phyloP scores from a whole-genome alignment of 1,140 invertebrate species.

The Neuroterus valhalla region DNA sequence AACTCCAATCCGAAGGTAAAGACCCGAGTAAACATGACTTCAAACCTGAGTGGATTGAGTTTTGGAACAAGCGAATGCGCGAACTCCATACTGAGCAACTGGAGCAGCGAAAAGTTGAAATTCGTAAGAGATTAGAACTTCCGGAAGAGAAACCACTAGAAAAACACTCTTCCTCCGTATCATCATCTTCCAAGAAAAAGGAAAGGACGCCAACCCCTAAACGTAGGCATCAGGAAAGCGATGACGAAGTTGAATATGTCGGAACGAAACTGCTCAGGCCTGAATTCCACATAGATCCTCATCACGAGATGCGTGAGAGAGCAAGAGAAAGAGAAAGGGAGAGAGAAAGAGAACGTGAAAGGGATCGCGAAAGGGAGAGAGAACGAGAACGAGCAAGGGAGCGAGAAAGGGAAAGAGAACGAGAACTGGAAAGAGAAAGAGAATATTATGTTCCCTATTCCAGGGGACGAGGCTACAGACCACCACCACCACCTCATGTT shows the following conservation, averaged over 20 bases:
- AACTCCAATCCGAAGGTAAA: slow-evolving; percentile 84
- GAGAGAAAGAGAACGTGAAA: background rate
- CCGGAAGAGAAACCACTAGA: slow-evolving; percentile 68
- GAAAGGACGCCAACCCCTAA: slow-evolving; percentile 51
- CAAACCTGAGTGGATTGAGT: slow-evolving; percentile 90
- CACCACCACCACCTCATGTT: slow-evolving; percentile 34
- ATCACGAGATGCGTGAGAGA: slow-evolving; percentile 46
- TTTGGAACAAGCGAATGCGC: slow-evolving; percentile 87
- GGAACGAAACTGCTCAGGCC: slow-evolving; percentile 64
- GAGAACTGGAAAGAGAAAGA: slow-evolving; percentile 46
- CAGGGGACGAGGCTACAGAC: slow-evolving; percentile 51
- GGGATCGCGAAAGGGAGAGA: background rate
- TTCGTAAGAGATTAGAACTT: slow-evolving; percentile 75
- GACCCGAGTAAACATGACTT: slow-evolving; percentile 87
- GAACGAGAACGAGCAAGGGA: background rate
- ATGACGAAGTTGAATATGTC: slow-evolving; percentile 73
- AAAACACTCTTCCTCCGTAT: slow-evolving; percentile 44
- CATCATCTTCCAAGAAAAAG: slow-evolving; percentile 42
- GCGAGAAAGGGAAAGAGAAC: background rate
- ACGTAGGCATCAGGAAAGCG: slow-evolving; percentile 65
- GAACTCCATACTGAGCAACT: slow-evolving; percentile 84
- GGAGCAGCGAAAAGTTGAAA: slow-evolving; percentile 76
- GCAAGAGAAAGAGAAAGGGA: slow-evolving; percentile 40
- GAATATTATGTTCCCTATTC: slow-evolving; percentile 62
- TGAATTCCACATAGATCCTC: slow-evolving; percentile 56